Conservation (phyloP, 2,113 vertebrate species). For the Leucoraja erinaceus region DNA sequence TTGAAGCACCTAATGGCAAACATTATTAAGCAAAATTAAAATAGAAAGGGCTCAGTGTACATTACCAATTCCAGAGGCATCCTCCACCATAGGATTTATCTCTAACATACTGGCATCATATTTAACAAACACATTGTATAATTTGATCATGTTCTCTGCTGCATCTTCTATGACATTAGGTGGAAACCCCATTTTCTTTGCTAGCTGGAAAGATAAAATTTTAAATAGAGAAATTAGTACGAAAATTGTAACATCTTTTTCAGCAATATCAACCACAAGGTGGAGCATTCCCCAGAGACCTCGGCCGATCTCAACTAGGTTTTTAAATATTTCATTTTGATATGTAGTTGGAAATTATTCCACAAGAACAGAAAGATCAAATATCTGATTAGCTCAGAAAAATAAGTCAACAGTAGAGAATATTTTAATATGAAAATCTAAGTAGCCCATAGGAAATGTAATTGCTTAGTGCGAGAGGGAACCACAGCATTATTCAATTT, state of each 20-base stretch:
- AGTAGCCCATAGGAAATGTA: too few relatives aligned
- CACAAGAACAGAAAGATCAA: neutral
- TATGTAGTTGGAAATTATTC: neutral
- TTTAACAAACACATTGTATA: conserved; percentile 88
- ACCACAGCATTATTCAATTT: too few relatives aligned
- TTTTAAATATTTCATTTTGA: neutral
- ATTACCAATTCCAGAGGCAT: conserved; percentile 85
- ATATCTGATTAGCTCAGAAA: neutral
- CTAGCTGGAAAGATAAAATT: conserved; percentile 64
- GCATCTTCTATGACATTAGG: conserved; percentile 75
- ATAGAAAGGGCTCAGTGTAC: conserved; percentile 34
- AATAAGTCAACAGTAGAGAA: neutral
- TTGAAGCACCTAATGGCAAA: neutral
- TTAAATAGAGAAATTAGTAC: neutral
- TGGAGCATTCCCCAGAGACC: neutral
- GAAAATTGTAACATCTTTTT: neutral
- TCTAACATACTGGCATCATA: conserved; percentile 97
- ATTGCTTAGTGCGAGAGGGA: too few relatives aligned
- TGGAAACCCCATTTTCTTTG: conserved; percentile 93
- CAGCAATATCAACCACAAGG: neutral
- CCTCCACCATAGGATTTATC: conserved; percentile 98
- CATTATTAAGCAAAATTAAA: neutral
- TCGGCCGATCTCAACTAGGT: neutral
- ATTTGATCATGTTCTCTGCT: conserved; percentile 87
- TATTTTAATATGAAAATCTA: neutral